Percentiles rank a stretch among this genome's conserved stretches.
Evolutionary conservation across 2,888 invertebrate species (phyloP).

Genomic region (Andrena flavipes): DNA sequence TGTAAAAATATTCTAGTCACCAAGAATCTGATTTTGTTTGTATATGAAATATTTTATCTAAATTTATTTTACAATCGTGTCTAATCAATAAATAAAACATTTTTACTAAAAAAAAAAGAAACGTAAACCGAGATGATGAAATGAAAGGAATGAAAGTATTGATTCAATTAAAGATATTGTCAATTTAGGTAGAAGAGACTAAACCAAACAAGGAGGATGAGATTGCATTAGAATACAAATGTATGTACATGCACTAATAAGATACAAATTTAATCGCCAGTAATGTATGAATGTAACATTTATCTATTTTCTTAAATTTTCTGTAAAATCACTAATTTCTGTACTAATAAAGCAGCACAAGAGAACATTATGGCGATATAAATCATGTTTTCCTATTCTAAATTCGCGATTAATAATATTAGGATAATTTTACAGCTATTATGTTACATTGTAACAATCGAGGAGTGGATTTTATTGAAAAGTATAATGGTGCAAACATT

Average conservation of each 20-base stretch:
- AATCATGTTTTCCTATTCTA: conserved; percentile 35
- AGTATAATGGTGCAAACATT: conserved; percentile 15
- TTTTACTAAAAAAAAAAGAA: conserved; percentile 29
- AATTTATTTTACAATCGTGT: conserved; percentile 52
- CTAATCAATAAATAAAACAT: conserved; percentile 43
- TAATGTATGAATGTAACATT: conserved; percentile 77
- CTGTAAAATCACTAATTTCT: conserved; percentile 62
- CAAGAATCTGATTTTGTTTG: conserved; percentile 82
- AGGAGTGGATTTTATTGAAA: not conserved
- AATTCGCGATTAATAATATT: conserved; percentile 10
- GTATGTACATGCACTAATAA: conserved; percentile 75
- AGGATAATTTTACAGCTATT: not conserved
- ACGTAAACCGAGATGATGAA: conserved; percentile 55
- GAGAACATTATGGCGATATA: conserved; percentile 42
- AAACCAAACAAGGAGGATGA: conserved; percentile 68
- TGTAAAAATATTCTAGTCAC: conserved; percentile 84
- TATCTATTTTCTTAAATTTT: conserved; percentile 77
- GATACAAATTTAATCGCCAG: conserved; percentile 76
- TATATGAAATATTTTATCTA: conserved; percentile 55
- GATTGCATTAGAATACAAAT: conserved; percentile 76
- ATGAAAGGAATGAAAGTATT: conserved; percentile 69
- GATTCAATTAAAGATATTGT: conserved; percentile 72
- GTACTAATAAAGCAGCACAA: conserved; percentile 65
- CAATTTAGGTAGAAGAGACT: conserved; percentile 76
- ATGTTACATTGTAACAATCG: not conserved